Evolutionary conservation across 2,888 invertebrate species (phyloP).

Genomic region (Micoletzkya japonica): DNA sequence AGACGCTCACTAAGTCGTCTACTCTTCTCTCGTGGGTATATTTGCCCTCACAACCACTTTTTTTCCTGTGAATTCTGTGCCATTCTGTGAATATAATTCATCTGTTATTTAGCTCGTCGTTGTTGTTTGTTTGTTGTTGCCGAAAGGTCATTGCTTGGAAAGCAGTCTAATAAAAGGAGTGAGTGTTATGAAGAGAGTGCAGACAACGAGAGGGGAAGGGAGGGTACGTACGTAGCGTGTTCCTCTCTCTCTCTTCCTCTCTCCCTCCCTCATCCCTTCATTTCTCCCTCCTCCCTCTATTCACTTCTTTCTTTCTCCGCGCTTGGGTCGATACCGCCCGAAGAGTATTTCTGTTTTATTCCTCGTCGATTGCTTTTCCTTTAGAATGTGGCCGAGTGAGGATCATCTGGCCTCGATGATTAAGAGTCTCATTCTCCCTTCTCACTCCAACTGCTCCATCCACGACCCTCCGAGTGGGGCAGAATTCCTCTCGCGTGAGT

Average conservation of each 20-base stretch:
- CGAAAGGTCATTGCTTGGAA: too few species aligned
- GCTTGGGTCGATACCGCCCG: slow-evolving; percentile 13
- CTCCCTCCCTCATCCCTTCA: neutral
- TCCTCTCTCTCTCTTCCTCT: neutral
- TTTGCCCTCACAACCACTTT: too few species aligned
- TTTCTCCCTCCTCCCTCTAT: neutral
- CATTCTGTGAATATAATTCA: too few species aligned
- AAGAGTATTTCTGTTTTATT: neutral
- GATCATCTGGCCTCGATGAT: slow-evolving; percentile 2
- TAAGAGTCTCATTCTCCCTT: slow-evolving; percentile 15
- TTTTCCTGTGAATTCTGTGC: too few species aligned
- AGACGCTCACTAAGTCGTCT: too few species aligned
- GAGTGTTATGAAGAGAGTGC: neutral
- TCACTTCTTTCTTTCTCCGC: neutral
- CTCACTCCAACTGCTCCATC: slow-evolving; percentile 38
- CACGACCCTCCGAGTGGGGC: slow-evolving; percentile 43
- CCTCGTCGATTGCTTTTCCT: too few species aligned
- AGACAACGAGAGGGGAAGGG: neutral
- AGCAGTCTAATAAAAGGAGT: too few species aligned
- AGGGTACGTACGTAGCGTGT: neutral
- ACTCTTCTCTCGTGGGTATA: too few species aligned
- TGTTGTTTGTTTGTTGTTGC: too few species aligned
- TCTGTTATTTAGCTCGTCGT: too few species aligned
- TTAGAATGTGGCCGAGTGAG: slow-evolving; percentile 7
- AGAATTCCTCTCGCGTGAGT: slow-evolving; percentile 44